phyloP scores from a whole-genome alignment of 2,113 vertebrate genomes.

The Vimba vimba region DNA sequence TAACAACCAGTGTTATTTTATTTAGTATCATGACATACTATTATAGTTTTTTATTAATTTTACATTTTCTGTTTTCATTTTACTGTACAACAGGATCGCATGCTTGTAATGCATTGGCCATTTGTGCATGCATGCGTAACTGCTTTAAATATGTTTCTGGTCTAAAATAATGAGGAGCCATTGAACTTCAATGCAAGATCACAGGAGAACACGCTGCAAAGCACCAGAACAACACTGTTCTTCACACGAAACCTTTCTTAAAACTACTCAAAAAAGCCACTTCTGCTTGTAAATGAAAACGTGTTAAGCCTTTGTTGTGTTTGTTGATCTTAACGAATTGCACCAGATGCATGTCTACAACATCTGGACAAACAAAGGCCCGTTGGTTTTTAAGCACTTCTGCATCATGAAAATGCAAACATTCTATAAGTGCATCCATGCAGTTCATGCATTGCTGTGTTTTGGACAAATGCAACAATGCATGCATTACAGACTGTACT shows the following conservation, averaged over 20 bases:
- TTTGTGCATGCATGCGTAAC: no score
- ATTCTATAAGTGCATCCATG: background rate
- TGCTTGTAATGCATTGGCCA: no score
- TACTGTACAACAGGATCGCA: no score
- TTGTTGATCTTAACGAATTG: background rate
- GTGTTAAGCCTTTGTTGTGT: background rate
- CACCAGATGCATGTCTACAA: background rate
- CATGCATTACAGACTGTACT: background rate
- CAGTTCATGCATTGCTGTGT: background rate
- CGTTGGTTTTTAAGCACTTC: background rate
- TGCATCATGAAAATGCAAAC: background rate
- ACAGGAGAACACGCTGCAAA: background rate
- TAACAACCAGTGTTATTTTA: no score
- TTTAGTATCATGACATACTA: no score
- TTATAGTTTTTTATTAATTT: no score
- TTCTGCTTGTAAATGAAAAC: background rate
- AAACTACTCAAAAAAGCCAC: no score
- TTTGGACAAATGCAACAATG: background rate
- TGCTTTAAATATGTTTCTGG: no score
- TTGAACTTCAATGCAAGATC: no score
- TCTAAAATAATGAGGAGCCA: no score
- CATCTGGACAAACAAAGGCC: background rate
- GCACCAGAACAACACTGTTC: background rate
- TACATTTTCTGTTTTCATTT: no score
- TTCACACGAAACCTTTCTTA: no score